These are phyloP conservation scores for Andrena camellia DNA, from an alignment of 2,888 invertebrate genomes.

Conservation along the genomic window DNA sequence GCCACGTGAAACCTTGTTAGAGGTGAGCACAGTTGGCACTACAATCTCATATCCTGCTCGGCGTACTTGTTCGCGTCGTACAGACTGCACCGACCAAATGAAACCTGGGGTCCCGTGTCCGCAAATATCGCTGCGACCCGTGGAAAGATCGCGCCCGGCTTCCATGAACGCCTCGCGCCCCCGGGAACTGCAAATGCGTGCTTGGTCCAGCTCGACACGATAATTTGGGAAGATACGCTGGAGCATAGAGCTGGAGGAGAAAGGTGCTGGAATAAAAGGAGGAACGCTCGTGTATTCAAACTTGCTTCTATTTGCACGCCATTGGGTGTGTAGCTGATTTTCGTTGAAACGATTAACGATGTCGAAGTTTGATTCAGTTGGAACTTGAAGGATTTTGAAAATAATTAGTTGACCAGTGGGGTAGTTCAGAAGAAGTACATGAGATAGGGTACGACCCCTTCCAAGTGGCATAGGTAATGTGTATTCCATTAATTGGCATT, in stretches of 20 bases:
- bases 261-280: neutral
- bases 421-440: too few species aligned
- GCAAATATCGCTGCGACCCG: conserved; percentile 52
- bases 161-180: neutral
- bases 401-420: too few species aligned
- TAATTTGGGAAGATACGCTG: neutral
- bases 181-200: neutral
- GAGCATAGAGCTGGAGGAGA: neutral
- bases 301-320: neutral
- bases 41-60: conserved; percentile 75
- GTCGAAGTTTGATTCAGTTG: neutral
- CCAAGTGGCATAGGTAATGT: too few species aligned
- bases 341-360: too few species aligned
- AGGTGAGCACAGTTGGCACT: conserved; percentile 75
- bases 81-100: conserved; percentile 55
- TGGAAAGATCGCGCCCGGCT: conserved; percentile 8
- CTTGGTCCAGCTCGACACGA: neutral
- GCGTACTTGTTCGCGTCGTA: conserved; percentile 22
- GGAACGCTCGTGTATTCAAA: neutral
- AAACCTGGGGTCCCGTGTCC: conserved; percentile 62
- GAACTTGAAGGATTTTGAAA: neutral
- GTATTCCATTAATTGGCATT: neutral
- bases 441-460: too few species aligned
- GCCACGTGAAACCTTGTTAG: conserved; percentile 76
- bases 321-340: neutral